phyloP scores from a whole-genome alignment of 2,113 vertebrate species.

The Chaetodon auriga region DNA sequence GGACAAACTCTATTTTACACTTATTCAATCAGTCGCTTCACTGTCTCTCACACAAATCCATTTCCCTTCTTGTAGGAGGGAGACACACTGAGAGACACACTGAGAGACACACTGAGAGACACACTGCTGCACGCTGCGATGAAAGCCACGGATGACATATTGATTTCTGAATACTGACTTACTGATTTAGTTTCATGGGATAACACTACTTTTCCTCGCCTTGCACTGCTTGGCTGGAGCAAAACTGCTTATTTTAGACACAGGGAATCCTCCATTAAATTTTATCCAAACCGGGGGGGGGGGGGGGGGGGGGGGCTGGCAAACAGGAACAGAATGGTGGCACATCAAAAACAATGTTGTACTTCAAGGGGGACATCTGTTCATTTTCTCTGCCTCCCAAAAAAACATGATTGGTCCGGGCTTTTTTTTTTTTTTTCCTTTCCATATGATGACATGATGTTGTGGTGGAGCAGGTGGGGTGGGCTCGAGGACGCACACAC shows the following conservation, averaged over 20 bases:
- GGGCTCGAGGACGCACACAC: constrained; percentile 6
- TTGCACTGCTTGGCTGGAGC: neutral
- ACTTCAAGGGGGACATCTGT: constrained; percentile 54
- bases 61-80: constrained; percentile 2
- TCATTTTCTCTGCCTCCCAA: constrained; percentile 21
- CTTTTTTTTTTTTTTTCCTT: neutral
- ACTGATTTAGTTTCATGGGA: constrained; percentile 17
- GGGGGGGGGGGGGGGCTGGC: neutral
- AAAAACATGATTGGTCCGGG: neutral
- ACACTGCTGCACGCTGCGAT: neutral
- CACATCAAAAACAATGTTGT: constrained; percentile 36
- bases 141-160: constrained; percentile 39
- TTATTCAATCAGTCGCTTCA: constrained; percentile 28
- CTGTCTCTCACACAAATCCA: constrained; percentile 30
- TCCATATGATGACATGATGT: constrained; percentile 33
- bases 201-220: neutral
- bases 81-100: neutral
- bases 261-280: constrained; percentile 45
- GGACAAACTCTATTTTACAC: constrained; percentile 30
- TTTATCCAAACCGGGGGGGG: neutral
- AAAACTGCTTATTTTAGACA: constrained; percentile 40
- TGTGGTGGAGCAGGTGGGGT: constrained; percentile 29
- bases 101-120: neutral
- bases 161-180: constrained; percentile 43
- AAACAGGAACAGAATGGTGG: constrained; percentile 28